Evolutionary conservation across 2,113 vertebrate genomes (phyloP), one percentile per base, ranked within the genome.

Genomic region (Cromileptes altivelis): DNA sequence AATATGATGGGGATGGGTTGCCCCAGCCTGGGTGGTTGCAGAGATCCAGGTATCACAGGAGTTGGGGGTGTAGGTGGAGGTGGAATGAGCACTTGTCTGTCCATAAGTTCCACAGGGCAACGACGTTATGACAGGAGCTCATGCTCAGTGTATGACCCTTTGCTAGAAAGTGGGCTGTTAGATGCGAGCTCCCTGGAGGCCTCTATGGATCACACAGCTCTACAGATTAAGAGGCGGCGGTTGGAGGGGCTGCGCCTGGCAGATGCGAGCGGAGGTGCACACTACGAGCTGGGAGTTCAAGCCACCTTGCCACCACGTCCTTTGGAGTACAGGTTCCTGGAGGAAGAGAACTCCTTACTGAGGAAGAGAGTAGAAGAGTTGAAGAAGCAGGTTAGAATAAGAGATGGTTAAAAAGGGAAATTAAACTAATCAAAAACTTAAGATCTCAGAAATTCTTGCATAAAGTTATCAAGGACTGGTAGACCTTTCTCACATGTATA

Each of bases 361-460:
- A 95, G 98, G 72, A 99, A 97, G 33, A 96, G 98, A 4, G 97
- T 99, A 50, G 98, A 99, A 84, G 98, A 99, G 75, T 93, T 99
- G 13, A 99, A 99, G 93, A 99, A 99, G 80, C 96, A 96, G 95
- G 96, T 96, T 45, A 86, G 84, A 80, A 68, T 55, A 25, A 78
- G 7, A 64, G 47, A 62, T 47, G 5, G 4, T 3, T 6, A 47
- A 70, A 14, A 52, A 67, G 2, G 4, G 4, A 56, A 42, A 27
- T 63, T n/a, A 64, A 1, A 37, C 33, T 6, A 64, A 64, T 42
- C 25, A 6, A 12, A 55, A 27, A 45, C 13, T 64, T 65, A 42
- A 42, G 4, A 47, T 55, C 10, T 56, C 14, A 13, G 19, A n/a
- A 10, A 45, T 12, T 3, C 40, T 42, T 42, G 40, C 10, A 12